Evolutionary conservation across 2,888 invertebrate genomes (phyloP).

Genomic region (Aphrophora alni): DNA sequence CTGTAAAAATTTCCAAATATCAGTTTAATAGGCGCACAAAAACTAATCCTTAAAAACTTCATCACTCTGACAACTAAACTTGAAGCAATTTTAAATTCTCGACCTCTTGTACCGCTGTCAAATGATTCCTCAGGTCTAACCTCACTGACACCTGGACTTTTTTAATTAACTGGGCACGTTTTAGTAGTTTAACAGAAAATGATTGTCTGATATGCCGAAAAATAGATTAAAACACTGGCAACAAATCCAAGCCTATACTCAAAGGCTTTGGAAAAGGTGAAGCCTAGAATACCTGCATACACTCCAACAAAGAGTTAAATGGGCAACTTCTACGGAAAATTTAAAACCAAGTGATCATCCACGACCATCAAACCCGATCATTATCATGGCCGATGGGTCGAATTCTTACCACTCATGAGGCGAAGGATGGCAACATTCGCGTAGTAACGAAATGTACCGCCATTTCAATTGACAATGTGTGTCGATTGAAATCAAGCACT

Average conservation of each 20-base stretch:
- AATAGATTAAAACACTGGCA: no score
- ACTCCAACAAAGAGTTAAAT: constrained; percentile 50
- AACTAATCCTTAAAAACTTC: no score
- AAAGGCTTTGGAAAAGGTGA: constrained; percentile 51
- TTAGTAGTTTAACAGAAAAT: constrained; percentile 46
- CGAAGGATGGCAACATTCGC: constrained; percentile 48
- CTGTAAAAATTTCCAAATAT: constrained; percentile 51
- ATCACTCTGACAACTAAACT: no score
- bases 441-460: constrained; percentile 48
- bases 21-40: no score
- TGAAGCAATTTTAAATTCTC: constrained; percentile 51
- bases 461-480: no score
- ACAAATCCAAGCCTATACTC: constrained; percentile 51
- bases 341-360: constrained; percentile 44
- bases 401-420: constrained; percentile 47
- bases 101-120: constrained; percentile 50
- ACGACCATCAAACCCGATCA: constrained; percentile 47
- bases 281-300: no score
- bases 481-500: no score
- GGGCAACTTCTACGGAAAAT: constrained; percentile 40
- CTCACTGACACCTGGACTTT: constrained; percentile 53
- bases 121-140: constrained; percentile 44
- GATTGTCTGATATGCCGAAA: constrained; percentile 40
- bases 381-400: constrained; percentile 49
- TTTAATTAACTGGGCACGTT: constrained; percentile 48